Evolutionary conservation across 37 sponge, comb jelly and placozoan genomes (phyloP).

Genomic region (Beroe forskalii): DNA sequence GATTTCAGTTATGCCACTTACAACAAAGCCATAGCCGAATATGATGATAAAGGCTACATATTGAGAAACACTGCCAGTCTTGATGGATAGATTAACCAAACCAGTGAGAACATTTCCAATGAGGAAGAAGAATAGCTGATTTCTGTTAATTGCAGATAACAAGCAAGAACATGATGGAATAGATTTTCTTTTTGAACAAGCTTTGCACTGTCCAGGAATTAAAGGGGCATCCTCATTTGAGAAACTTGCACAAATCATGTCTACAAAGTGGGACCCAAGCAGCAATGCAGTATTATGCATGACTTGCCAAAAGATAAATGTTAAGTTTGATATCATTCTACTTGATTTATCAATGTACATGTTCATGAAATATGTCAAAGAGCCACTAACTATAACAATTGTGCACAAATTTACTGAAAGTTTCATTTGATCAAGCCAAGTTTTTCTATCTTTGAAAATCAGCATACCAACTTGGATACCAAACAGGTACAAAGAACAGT

Average conservation of each 20-base stretch:
- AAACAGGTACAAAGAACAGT: conserved; percentile 76
- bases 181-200: conserved; percentile 25
- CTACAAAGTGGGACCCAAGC: background rate
- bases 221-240: background rate
- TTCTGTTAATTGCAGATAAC: conserved; percentile 80
- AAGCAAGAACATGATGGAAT: conserved; percentile 65
- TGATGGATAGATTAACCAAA: conserved; percentile 76
- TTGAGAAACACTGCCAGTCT: conserved; percentile 68
- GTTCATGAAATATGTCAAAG: background rate
- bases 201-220: background rate
- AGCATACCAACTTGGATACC: conserved; percentile 79
- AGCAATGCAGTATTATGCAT: conserved; percentile 14
- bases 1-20: background rate
- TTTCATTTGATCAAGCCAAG: background rate
- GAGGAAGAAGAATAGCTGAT: conserved; percentile 90
- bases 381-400: background rate
- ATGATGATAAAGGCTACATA: background rate
- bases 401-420: background rate
- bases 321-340: conserved; percentile 35
- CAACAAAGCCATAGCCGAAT: background rate
- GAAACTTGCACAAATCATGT: background rate
- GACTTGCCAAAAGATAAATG: conserved; percentile 25
- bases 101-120: conserved; percentile 90
- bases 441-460: conserved; percentile 68
- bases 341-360: background rate